phyloP scores from a whole-genome alignment of 2,888 invertebrate genomes.

The Cecidostiba fungosa region DNA sequence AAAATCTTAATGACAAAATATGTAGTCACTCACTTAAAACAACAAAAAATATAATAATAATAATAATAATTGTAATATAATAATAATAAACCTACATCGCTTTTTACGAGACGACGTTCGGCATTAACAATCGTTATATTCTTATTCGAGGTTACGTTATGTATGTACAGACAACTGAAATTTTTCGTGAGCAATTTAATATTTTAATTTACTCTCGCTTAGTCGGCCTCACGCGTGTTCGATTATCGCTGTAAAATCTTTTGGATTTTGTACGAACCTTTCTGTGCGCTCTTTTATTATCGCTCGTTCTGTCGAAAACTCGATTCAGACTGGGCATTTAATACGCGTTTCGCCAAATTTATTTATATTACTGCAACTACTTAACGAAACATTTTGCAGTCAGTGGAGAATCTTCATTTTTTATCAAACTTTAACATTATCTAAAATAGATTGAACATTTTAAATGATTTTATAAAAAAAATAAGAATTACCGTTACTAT shows the following conservation, averaged over 20 bases:
- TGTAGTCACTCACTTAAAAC: slow-evolving; percentile 67
- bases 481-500: not conserved
- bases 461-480: not conserved
- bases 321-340: slow-evolving; percentile 37
- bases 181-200: slow-evolving; percentile 40
- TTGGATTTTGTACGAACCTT: slow-evolving; percentile 43
- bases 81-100: slow-evolving; percentile 65
- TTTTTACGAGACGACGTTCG: slow-evolving; percentile 51
- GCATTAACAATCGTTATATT: slow-evolving; percentile 63
- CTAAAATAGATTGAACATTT: not conserved
- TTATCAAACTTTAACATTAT: not conserved
- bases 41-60: slow-evolving; percentile 59
- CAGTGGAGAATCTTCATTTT: not conserved
- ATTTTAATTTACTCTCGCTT: slow-evolving; percentile 28
- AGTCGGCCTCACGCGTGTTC: slow-evolving; percentile 32
- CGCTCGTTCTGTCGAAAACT: slow-evolving; percentile 48
- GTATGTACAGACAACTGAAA: slow-evolving; percentile 49
- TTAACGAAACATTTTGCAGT: slow-evolving; percentile 16
- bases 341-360: slow-evolving; percentile 31
- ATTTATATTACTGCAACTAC: slow-evolving; percentile 21
- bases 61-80: slow-evolving; percentile 52
- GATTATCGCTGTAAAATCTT: slow-evolving; percentile 19
- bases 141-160: slow-evolving; percentile 55
- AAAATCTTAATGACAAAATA: slow-evolving; percentile 58
- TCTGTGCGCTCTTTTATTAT: slow-evolving; percentile 55